Conservation (phyloP, 2,797 vertebrate species). For the Luscinia luscinia region DNA sequence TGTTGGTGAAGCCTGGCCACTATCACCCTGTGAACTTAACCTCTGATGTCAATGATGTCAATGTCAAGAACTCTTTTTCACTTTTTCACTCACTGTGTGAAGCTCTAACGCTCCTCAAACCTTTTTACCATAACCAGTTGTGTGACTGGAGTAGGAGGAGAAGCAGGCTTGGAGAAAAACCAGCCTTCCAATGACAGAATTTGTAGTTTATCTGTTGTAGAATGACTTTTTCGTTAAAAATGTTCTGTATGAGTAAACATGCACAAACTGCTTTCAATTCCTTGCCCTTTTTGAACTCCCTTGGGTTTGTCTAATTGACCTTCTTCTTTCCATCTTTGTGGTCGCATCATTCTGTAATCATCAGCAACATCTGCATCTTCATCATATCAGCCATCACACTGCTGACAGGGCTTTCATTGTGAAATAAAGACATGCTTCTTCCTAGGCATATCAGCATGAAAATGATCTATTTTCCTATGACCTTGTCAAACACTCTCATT, state of each 20-base stretch:
- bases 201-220: background rate
- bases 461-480: background rate
- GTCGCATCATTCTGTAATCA: background rate
- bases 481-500: background rate
- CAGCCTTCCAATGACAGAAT: background rate
- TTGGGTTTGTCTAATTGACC: background rate
- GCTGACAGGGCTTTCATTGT: background rate
- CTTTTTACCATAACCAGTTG: background rate
- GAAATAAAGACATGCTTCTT: background rate
- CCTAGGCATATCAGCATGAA: background rate
- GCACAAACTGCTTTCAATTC: background rate
- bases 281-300: background rate
- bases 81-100: background rate
- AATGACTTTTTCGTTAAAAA: background rate
- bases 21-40: background rate
- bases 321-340: background rate
- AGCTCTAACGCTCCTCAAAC: background rate
- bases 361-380: background rate
- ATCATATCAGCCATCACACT: background rate
- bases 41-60: background rate
- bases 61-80: background rate
- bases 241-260: background rate
- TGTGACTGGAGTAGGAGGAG: background rate
- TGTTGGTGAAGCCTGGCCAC: background rate
- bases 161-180: background rate